A percentile compares a stretch with the other conserved stretches of the same genome.
Evolutionary conservation across 1,140 invertebrate species (phyloP).

Genomic region (Harlomillsia oculata): DNA sequence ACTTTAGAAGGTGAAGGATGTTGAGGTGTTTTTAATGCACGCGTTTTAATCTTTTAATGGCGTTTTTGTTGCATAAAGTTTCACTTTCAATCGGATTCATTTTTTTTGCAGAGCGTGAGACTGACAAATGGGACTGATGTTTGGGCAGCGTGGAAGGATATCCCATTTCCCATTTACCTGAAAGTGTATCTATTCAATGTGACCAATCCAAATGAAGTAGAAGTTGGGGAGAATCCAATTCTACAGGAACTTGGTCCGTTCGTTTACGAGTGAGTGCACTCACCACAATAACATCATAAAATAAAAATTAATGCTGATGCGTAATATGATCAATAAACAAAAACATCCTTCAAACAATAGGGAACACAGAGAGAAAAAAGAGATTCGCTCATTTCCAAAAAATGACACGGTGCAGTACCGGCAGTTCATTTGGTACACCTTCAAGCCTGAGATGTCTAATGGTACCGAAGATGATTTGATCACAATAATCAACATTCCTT

Average conservation of each 20-base stretch:
- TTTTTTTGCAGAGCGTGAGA: constrained; percentile 2
- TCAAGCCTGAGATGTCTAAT: constrained; percentile 21
- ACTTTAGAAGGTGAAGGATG: no score
- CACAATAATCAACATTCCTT: constrained; percentile 33
- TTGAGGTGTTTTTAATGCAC: no score
- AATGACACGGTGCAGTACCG: constrained; percentile 23
- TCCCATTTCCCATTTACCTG: constrained; percentile 10
- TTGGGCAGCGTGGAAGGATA: constrained; percentile 25
- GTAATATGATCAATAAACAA: no score
- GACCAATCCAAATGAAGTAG: constrained; percentile 42
- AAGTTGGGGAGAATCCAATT: constrained; percentile 40
- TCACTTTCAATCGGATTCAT: no score
- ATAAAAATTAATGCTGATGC: no score
- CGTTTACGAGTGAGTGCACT: constrained; percentile 41
- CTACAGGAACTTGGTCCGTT: constrained; percentile 46
- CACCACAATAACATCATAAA: neutral
- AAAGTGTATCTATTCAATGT: constrained; percentile 45
- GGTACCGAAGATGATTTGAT: constrained; percentile 9
- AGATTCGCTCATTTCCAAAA: no score
- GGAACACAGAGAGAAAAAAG: no score
- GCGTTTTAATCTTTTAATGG: no score
- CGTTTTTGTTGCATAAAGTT: no score
- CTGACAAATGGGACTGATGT: constrained; percentile 6
- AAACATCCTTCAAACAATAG: no score
- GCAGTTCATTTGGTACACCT: constrained; percentile 21